Percentiles rank a stretch among this genome's conserved stretches.
These are phyloP conservation scores for Ommatoiulus sabulosus DNA, from an alignment of 2,888 invertebrate genomes.

Conservation along the genomic window DNA sequence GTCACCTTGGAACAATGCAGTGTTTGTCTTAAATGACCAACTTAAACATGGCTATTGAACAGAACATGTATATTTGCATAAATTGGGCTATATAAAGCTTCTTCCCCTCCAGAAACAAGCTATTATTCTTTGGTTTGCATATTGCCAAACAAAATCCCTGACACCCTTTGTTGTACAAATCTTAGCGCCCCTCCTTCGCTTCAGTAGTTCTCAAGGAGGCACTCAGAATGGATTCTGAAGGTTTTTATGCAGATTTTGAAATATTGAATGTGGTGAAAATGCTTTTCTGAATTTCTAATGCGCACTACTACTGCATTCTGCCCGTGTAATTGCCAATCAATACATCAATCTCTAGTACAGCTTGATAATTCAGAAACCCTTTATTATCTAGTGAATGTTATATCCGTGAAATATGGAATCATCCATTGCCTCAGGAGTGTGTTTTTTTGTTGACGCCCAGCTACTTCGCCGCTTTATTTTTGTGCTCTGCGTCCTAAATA, in stretches of 20 bases:
- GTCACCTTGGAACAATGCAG: no score
- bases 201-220: not conserved
- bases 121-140: not conserved
- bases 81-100: no score
- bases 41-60: no score
- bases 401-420: not conserved
- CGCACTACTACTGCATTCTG: not conserved
- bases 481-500: not conserved
- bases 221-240: not conserved
- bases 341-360: not conserved
- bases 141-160: no score
- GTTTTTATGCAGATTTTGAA: not conserved
- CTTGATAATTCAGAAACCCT: not conserved
- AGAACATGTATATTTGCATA: no score
- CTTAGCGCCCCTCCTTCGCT: not conserved
- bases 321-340: not conserved
- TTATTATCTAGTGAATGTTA: not conserved
- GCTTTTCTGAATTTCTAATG: slow-evolving; percentile 8
- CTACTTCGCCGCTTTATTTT: not conserved
- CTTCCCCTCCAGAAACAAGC: no score
- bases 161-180: no score
- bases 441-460: not conserved
- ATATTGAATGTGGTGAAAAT: not conserved
- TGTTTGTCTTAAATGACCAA: no score
- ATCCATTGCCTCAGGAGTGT: not conserved